phyloP scores from a whole-genome alignment of 92 coral and sea anemone species.

The Scolanthus callimorphus region DNA sequence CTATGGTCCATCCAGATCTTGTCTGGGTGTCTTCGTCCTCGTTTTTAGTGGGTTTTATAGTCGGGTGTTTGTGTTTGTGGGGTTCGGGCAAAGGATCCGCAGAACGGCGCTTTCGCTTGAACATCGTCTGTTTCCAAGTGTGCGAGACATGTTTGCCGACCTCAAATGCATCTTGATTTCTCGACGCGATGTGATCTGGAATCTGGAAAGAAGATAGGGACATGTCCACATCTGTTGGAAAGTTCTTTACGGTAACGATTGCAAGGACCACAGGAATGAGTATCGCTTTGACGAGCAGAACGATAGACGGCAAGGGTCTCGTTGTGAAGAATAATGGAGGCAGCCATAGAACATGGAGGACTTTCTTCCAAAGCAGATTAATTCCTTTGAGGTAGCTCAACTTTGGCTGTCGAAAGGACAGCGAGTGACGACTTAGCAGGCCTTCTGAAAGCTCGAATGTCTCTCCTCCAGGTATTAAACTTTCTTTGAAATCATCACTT shows the following conservation, averaged over 20 bases:
- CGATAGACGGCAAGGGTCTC: slow-evolving; percentile 9
- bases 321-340: slow-evolving; percentile 1
- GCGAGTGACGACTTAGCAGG: slow-evolving; percentile 18
- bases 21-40: slow-evolving; percentile 28
- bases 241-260: slow-evolving; percentile 1
- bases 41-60: not conserved
- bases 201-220: slow-evolving; percentile 71
- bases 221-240: slow-evolving; percentile 45
- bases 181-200: slow-evolving; percentile 67
- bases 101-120: slow-evolving; percentile 6
- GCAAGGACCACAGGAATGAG: slow-evolving; percentile 43
- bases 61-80: slow-evolving; percentile 4
- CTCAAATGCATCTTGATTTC: slow-evolving; percentile 42
- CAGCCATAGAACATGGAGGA: not conserved
- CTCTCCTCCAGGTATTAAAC: not conserved
- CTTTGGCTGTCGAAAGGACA: slow-evolving; percentile 63
- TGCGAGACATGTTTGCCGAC: slow-evolving; percentile 40
- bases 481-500: slow-evolving; percentile 73
- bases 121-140: not conserved
- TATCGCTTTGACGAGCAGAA: slow-evolving; percentile 25
- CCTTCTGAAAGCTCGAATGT: slow-evolving; percentile 17
- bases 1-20: slow-evolving; percentile 43
- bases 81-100: slow-evolving; percentile 19
- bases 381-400: slow-evolving; percentile 5
- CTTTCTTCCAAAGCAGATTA: not conserved